Base-by-base conservation (phyloP, 1,140 invertebrate species). In the Euwallacea similis region DNA sequence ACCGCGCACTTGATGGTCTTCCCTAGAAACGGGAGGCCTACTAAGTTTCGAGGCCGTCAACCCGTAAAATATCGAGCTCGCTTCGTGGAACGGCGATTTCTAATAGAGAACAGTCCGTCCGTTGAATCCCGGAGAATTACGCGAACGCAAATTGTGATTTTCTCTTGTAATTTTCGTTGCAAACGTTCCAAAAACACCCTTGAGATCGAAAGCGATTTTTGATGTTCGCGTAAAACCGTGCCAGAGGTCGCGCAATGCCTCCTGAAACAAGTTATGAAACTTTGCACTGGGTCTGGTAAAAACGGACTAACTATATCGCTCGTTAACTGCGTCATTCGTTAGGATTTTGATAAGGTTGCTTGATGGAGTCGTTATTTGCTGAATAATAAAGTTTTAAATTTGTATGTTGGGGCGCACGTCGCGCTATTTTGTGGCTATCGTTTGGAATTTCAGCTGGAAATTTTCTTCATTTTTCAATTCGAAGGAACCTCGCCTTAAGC, bases 21-120 rank as follows among this genome's bases (percentile, higher is more conserved):
- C 67, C 67, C 59, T 69, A 62, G 67, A 69, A 69, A 69, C 67
- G 67, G 60, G 47, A 61, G 67, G 67, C 67, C 67, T 69, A 69
- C 67, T 69, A 69, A 62, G 60, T 69, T 69, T 63, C 67, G 59
- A 69, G 67, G 67, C 67, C 67, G 67, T 69, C 60, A 62, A 69
- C 67, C 60, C 59, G 67, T 44, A 62, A 61, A 55, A 61, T 69
- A 69, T 62, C 60, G 67, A 69, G 55, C 67, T 62, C 42, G 59
- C 46, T 62, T 69, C 67, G 58, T 55, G 47, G 50, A 69, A 69
- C 67, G 59, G 41, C 58, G 59, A 69, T 69, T 69, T 69, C 58
- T 69, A 61, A 69, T 69, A 62, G 67, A 61, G 15, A 54, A 69
- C 56, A 68, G 56, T 60, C 9, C 42, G 66, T 68, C 13, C 44